Conservation (phyloP, 2,888 invertebrate species). For the Rhimphoctona megacephalus region DNA sequence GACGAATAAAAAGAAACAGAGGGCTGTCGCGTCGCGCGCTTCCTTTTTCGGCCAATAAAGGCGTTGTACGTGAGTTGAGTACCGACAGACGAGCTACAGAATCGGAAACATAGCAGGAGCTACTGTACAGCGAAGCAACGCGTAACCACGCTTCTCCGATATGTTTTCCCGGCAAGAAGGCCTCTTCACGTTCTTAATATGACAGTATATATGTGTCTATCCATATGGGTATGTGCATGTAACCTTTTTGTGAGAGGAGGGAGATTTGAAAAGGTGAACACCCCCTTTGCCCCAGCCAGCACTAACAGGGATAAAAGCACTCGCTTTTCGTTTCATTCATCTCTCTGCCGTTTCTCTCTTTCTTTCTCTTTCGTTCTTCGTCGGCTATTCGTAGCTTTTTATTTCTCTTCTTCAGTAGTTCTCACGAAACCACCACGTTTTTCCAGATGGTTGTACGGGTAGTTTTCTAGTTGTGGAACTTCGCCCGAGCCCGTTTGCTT, state of each 20-base stretch:
- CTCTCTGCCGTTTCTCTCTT: constrained; percentile 12
- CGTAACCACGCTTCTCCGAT: constrained; percentile 69
- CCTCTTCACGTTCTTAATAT: constrained; percentile 33
- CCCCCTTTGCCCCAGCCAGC: constrained; percentile 48
- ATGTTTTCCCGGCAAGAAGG: constrained; percentile 68
- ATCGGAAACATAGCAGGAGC: constrained; percentile 54
- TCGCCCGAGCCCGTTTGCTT: constrained; percentile 31
- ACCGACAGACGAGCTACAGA: constrained; percentile 49
- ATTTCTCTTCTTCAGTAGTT: constrained; percentile 26
- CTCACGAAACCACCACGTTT: constrained; percentile 39
- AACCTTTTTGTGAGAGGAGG: background rate
- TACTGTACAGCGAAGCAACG: constrained; percentile 35
- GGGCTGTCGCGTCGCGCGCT: constrained; percentile 56
- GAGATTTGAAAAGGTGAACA: constrained; percentile 28
- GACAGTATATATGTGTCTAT: constrained; percentile 34
- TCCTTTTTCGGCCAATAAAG: constrained; percentile 76
- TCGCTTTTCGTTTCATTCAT: constrained; percentile 59
- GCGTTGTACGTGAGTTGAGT: constrained; percentile 73
- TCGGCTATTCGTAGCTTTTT: constrained; percentile 34
- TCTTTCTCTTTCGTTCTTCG: constrained; percentile 16
- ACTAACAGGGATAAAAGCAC: constrained; percentile 47
- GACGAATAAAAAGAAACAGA: constrained; percentile 40
- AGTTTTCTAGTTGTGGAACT: constrained; percentile 52
- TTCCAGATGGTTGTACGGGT: constrained; percentile 34
- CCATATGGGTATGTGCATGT: background rate